Evolutionary conservation across 2,888 invertebrate genomes (phyloP), one percentile per base, ranked within the genome.

Genomic region (Latheticus oryzae): DNA sequence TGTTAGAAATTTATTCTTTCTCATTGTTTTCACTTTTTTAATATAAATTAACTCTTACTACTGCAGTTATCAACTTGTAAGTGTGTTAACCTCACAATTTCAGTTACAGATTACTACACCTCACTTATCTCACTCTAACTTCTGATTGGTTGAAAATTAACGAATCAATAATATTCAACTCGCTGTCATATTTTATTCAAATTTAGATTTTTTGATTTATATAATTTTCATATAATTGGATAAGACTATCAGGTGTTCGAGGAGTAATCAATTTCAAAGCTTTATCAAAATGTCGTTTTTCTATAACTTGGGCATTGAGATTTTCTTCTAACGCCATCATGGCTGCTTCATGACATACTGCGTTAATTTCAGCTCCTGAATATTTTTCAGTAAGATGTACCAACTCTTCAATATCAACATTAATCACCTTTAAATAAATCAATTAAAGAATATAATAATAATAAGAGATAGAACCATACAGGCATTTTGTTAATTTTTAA

Each of bases 301-400:
- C 79, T 0, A 97, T 86, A 51, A 75, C 73, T 5, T 78, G 68
- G 16, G 87, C 85, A 3, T 87, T 79, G 1, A 94, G 79, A 74
- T 87, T 84, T 66, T 89, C 89, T 73, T 93, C 90, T 35, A 97
- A 78, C 1, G 95, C 93, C 72, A 84, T 85, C 74, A 95, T 81
- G 0, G 93, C 97, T 3, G 97, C 97, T 79, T 96, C 95, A 60
- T 94, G 89, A 71, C 97, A 97, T 1, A 97, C 83, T 0, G 95
- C 94, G 65, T 88, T 85, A 24, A 93, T 83, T 81, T 99, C 98
- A 0, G 98, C 98, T 0, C 98, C 98, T 0, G 97, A 96, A 79
- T 93, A 97, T 0, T 89, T 88, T 16, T 87, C 84, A 0, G 95
- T 95, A 37, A 74, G 76, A 0, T 80, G 72, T 0, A 92, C 91